Conservation (phyloP, 2,797 vertebrate genomes). For the Remorina albescens region DNA sequence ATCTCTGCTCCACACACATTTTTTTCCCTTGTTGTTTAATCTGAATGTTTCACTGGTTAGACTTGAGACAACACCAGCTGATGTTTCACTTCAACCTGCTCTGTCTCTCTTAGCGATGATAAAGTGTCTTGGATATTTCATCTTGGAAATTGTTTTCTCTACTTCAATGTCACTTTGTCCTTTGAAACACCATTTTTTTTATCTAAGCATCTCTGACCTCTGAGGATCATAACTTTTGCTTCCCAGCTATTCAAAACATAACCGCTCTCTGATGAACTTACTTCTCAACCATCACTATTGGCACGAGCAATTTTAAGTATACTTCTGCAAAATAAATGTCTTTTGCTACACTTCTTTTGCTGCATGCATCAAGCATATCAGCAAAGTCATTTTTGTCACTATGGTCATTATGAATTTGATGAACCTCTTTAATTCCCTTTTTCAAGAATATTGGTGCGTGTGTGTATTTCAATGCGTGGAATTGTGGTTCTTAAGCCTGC, state of each 20-base stretch:
- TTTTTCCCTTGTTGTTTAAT: not conserved
- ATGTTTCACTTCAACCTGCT: conserved; percentile 11
- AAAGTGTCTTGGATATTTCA: conserved; percentile 9
- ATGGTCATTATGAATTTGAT: conserved; percentile 46
- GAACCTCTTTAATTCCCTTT: conserved; percentile 2
- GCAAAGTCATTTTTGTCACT: conserved; percentile 14
- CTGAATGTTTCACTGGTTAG: not conserved
- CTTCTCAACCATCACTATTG: not conserved
- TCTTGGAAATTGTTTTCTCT: not conserved
- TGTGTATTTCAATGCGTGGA: not conserved
- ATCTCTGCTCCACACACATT: conserved; percentile 2
- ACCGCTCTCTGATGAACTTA: not conserved
- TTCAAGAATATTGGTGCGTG: not conserved
- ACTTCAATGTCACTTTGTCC: conserved; percentile 11
- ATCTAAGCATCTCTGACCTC: conserved; percentile 8
- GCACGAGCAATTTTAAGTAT: conserved; percentile 1
- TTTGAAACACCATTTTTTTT: conserved; percentile 2
- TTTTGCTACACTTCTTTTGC: conserved; percentile 30
- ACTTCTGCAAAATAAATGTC: not conserved
- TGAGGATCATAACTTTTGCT: conserved; percentile 26
- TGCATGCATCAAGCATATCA: conserved; percentile 58
- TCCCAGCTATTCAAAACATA: conserved; percentile 22
- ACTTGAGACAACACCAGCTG: not conserved
- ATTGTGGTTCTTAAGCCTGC: not conserved
- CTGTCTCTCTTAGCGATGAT: conserved; percentile 9